Evolutionary conservation across 2,888 invertebrate species (phyloP), one percentile per base, ranked within the genome.

Genomic region (Idaea aversata): DNA sequence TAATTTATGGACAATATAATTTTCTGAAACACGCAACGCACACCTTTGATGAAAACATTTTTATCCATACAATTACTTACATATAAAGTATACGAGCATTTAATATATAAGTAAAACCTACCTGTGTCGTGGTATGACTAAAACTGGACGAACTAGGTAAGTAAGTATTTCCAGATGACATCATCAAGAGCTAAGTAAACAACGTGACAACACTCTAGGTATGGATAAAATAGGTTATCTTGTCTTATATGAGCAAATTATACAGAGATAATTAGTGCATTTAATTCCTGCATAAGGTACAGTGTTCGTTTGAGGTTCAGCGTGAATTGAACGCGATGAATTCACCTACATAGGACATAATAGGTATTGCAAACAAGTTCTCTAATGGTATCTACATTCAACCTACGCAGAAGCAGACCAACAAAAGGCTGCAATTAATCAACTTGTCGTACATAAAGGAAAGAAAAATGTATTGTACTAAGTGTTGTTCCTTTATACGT

Each of bases 361-460:
- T 13, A 62, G 60, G 63, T 65, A 63, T 66, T 60, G 59, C 62
- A 66, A 68, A 67, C 68, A 65, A 61, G 68, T 64, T 67, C 61
- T 65, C 62, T 63, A 57, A 61, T 65, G 58, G 25, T 57, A 34
- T 64, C 65, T 69, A 63, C 67, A 62, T 70, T 57, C 69, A 63
- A 66, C 74, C 74, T 71, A 78, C 75, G 67, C 66, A 57, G 13
- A 69, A 65, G 64, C 15, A 34, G n/a, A 65, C 64, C 62, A 64
- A 76, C 77, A 76, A 75, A 75, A 75, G 71, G 71, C 66, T 68
- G 65, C 67, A 72, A 77, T 78, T 77, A 79, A 77, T 77, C 74
- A 76, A 67, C 57, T 67, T 71, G 71, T 69, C 70, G 66, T 69
- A 59, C 62, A 67, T 68, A 65, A 64, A 67, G 62, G 64, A 63